phyloP scores from a whole-genome alignment of 1,140 invertebrate genomes.

The Prorops nasuta region DNA sequence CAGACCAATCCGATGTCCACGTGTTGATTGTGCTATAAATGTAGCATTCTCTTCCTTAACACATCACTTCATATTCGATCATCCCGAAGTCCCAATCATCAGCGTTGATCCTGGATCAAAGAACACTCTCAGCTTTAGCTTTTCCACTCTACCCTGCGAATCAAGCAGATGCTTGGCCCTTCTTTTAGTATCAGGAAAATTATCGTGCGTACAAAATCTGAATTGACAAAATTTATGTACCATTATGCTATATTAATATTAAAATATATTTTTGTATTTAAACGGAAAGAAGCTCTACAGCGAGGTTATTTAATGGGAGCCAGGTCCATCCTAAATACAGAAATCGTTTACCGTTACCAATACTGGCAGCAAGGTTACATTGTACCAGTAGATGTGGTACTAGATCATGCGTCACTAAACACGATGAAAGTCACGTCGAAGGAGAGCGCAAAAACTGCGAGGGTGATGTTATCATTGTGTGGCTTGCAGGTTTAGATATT shows the following conservation, averaged over 20 bases:
- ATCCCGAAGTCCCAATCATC: slow-evolving; percentile 49
- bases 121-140: slow-evolving; percentile 46
- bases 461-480: slow-evolving; percentile 44
- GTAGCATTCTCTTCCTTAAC: slow-evolving; percentile 48
- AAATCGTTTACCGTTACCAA: slow-evolving; percentile 43
- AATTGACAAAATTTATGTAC: too few relatives aligned
- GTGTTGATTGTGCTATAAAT: slow-evolving; percentile 45
- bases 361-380: slow-evolving; percentile 42
- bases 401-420: slow-evolving; percentile 1
- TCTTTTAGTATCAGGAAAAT: slow-evolving; percentile 45
- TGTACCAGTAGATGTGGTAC: slow-evolving; percentile 23
- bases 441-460: slow-evolving; percentile 23
- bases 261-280: slow-evolving; percentile 3
- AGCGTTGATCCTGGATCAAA: slow-evolving; percentile 44
- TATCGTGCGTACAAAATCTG: slow-evolving; percentile 39
- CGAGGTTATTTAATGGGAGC: slow-evolving; percentile 44
- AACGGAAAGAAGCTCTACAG: slow-evolving; percentile 30
- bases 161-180: slow-evolving; percentile 47
- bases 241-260: slow-evolving; percentile 1
- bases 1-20: slow-evolving; percentile 45
- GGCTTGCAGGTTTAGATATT: slow-evolving; percentile 48
- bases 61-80: slow-evolving; percentile 50
- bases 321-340: slow-evolving; percentile 47
- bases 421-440: slow-evolving; percentile 17
- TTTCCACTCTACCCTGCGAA: slow-evolving; percentile 32